Evolutionary conservation across 2,888 invertebrate species (phyloP).

Genomic region (Cremastinae sp.): DNA sequence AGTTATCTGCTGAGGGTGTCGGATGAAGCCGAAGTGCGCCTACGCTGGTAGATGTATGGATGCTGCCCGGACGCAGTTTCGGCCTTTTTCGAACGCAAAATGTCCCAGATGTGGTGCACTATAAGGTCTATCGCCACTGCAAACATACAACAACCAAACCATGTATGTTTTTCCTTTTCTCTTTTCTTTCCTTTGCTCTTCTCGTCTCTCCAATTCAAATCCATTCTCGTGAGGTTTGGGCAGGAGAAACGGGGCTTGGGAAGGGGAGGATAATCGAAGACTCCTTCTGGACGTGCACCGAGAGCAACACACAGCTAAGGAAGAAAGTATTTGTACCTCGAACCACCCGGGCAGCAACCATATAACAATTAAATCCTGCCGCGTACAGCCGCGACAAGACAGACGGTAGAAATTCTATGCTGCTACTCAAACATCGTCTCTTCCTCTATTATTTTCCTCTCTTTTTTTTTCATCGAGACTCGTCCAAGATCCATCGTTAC

Average conservation of each 20-base stretch:
- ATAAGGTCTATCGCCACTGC: slow-evolving; percentile 99
- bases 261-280: too few species aligned
- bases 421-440: neutral
- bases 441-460: neutral
- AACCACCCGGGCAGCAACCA: slow-evolving; percentile 79
- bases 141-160: slow-evolving; percentile 84
- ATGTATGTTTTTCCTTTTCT: slow-evolving; percentile 68
- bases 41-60: slow-evolving; percentile 79
- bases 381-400: slow-evolving; percentile 31
- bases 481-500: neutral
- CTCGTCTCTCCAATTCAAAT: slow-evolving; percentile 18
- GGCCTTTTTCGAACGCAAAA: slow-evolving; percentile 86
- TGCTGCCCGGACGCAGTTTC: slow-evolving; percentile 81
- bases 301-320: slow-evolving; percentile 39
- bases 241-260: neutral
- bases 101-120: slow-evolving; percentile 99
- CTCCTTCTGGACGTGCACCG: slow-evolving; percentile 22
- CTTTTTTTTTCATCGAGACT: neutral
- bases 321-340: slow-evolving; percentile 46
- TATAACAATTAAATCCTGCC: slow-evolving; percentile 57
- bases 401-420: slow-evolving; percentile 31
- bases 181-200: slow-evolving; percentile 49
- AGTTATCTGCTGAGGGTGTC: slow-evolving; percentile 79
- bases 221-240: neutral
- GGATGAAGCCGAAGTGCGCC: slow-evolving; percentile 78